Base-by-base conservation (phyloP, 1,140 invertebrate species). In the Drosophila auraria region DNA sequence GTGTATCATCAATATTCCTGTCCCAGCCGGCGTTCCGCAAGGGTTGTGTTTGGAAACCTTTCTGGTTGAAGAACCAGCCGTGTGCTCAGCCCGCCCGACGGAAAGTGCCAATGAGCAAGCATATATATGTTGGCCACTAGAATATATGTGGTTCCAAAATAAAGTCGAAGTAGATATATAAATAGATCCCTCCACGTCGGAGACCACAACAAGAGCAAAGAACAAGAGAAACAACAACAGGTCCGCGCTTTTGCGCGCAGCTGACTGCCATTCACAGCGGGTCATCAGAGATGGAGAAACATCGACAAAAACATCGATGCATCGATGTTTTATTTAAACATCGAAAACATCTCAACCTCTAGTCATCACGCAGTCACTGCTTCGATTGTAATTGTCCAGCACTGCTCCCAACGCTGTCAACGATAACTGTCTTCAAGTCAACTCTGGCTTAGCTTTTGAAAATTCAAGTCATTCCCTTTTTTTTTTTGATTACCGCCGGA, bases 131-230 rank as follows among this genome's bases (percentile, higher is more conserved):
- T 49, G 53, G 66, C 62, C 69, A 81, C 42, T 47, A 78, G 30
- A 89, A 69, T 78, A 61, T 68, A 64, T 78, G 69, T 75, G 72
- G 38, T 78, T 78, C 75, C 84, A 87, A 87, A 87, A 83, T 87
- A 87, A 78, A 56, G 78, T 64, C 60, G 56, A 80, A 87, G 74
- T 81, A 74, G 81, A 61, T 87, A 89, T 87, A 87, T 73, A 73
- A 72, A 87, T 87, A 87, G 84, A 89, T 78, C 61, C 38, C 60
- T 83, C 84, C 83, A 87, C 84, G 83, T 86, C 80, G 42, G 59
- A 68, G 36, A 64, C 33, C 69, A 69, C 65, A 74, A 64, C 71
- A 77, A 60, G 42, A 78, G 54, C 54, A 14, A 59, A 77, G 42
- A 38, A 23, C 30, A 68, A 68, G 50, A 45, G 30, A n/a, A 62